Evolutionary conservation across 2,113 vertebrate genomes (phyloP), one percentile per base, ranked within the genome.

Genomic region (Gulo gulo): DNA sequence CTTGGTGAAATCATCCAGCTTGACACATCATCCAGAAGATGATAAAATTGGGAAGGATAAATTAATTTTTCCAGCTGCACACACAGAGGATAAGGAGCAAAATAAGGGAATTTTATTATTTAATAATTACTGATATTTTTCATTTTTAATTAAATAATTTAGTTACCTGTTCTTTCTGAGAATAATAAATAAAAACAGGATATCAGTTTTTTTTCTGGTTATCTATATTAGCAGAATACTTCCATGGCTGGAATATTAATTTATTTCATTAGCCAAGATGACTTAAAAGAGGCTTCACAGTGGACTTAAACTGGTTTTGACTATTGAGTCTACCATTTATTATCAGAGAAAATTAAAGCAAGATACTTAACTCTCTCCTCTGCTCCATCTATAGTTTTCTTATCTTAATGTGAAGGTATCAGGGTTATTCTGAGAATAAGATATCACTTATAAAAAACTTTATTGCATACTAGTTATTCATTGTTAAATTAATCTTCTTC

Each of bases 1-100:
- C 85, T 82, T 52, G n/a, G 57, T 93, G 78, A 98, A 97, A 94
- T 97, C 55, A 95, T 84, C 16, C 65, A 90, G 55, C 47, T 94
- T 92, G 76, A 97, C 78, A 88, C 39, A 61, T 87, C 52, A 94
- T 65, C 34, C 26, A 95, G 14, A 67, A 63, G 82, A 89, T 21
- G 59, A 95, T 96, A 45, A 82, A 98, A 55, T 50, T 81, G 47
- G 4, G 86, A 73, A 76, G 52, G 12, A 61, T 92, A 96, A 95
- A 95, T 94, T 87, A 89, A 29, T 31, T 94, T 97, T 87, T 85
- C 55, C 95, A 93, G 20, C 31, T 80, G 47, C 7, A 52, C 16
- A 79, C 96, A 94, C 18, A 89, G 45, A 85, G 80, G 11, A 26
- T 63, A 91, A 71, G 61, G 52, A 83, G 14, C 0, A 93, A 92